phyloP scores from a whole-genome alignment of 1,140 invertebrate species.

The Leptopilina boulardi region DNA sequence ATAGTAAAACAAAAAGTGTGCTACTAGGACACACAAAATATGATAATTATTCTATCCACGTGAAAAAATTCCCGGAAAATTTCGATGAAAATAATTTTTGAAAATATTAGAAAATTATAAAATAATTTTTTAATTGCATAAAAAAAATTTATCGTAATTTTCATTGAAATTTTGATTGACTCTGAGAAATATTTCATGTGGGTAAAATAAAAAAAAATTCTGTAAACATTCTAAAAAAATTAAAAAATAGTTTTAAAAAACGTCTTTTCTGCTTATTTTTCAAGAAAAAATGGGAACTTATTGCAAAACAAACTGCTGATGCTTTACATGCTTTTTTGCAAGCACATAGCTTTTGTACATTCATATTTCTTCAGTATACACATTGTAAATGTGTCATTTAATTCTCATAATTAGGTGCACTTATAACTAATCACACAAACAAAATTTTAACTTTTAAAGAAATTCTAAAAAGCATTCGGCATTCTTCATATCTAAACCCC shows the following conservation, averaged over 20 bases:
- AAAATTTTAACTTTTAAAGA: slow-evolving; percentile 51
- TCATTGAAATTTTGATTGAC: no score
- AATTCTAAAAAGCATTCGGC: slow-evolving; percentile 69
- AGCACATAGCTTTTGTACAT: not conserved
- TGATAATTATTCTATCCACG: no score
- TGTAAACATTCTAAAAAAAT: not conserved
- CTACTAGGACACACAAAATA: not conserved
- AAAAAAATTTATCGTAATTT: no score
- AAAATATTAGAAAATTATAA: no score
- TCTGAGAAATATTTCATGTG: no score
- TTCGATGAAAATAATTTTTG: no score
- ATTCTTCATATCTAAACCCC: slow-evolving; percentile 68
- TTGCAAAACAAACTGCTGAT: not conserved
- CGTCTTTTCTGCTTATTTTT: not conserved
- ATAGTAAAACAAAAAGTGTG: not conserved
- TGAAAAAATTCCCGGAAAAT: no score
- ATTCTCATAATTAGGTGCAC: slow-evolving; percentile 48
- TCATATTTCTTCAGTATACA: not conserved
- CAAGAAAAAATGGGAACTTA: not conserved
- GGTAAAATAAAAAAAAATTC: not conserved
- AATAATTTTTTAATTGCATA: no score
- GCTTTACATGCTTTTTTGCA: not conserved
- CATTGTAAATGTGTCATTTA: slow-evolving; percentile 22
- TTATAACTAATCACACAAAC: slow-evolving; percentile 45
- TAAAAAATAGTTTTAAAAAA: not conserved